Evolutionary conservation across 2,888 invertebrate genomes (phyloP).

Genomic region (Tortricodes alternella): DNA sequence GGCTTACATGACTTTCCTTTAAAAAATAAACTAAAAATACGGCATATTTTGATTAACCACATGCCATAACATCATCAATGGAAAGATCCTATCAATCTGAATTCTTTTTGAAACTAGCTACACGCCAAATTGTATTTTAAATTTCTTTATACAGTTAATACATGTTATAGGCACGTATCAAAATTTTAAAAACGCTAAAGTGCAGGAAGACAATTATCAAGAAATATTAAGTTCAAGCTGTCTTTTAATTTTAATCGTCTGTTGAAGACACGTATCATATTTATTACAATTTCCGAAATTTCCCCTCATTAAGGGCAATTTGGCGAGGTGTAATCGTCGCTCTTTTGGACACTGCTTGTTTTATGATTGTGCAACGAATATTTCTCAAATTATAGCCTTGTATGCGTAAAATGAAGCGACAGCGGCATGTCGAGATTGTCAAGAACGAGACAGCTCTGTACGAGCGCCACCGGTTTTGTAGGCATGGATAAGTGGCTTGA

Average conservation of each 20-base stretch:
- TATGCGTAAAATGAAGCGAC: conserved; percentile 5
- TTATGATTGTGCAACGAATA: conserved; percentile 25
- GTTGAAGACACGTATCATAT: not conserved
- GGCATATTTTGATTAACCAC: too few relatives aligned
- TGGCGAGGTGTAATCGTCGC: not conserved
- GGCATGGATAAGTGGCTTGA: not conserved
- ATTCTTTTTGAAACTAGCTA: too few relatives aligned
- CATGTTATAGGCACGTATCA: too few relatives aligned
- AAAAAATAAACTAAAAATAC: not conserved
- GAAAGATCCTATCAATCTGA: too few relatives aligned
- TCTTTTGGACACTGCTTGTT: conserved; percentile 16
- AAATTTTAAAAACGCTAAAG: too few relatives aligned
- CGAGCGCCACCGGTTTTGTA: conserved; percentile 1
- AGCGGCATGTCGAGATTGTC: not conserved
- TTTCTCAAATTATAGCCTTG: conserved; percentile 16
- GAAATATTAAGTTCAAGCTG: too few relatives aligned
- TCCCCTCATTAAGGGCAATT: conserved; percentile 13
- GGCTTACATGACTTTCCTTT: not conserved
- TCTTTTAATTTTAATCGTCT: too few relatives aligned
- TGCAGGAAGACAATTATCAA: too few relatives aligned
- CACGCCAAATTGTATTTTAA: too few relatives aligned
- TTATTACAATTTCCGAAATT: not conserved
- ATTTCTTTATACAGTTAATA: too few relatives aligned
- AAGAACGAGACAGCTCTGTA: not conserved
- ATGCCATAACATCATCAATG: too few relatives aligned